Evolutionary conservation across 2,797 vertebrate species (phyloP).

Genomic region (Sarcophilus harrisii): DNA sequence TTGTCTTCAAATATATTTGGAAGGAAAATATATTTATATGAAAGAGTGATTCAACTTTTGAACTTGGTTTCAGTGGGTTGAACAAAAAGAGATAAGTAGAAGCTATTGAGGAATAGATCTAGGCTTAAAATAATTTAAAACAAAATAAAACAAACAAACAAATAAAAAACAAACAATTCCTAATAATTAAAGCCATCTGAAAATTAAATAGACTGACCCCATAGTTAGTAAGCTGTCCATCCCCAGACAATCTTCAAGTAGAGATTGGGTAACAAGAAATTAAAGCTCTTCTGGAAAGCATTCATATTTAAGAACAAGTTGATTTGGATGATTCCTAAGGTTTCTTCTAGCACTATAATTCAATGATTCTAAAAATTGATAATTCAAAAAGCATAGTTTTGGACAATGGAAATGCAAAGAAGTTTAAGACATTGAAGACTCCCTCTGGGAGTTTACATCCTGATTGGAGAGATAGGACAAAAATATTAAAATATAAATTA

Average conservation of each 20-base stretch:
- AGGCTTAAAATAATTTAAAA: neutral
- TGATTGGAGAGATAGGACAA: neutral
- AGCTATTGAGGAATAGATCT: neutral
- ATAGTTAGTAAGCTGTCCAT: neutral
- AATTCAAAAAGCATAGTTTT: neutral
- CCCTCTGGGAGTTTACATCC: neutral
- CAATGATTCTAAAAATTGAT: neutral
- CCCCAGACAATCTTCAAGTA: neutral
- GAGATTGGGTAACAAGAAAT: neutral
- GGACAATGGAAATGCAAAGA: neutral
- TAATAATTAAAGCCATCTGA: neutral
- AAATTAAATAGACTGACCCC: neutral
- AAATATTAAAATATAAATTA: neutral
- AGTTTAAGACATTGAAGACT: neutral
- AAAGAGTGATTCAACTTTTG: neutral
- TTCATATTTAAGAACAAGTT: neutral
- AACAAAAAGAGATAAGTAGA: neutral
- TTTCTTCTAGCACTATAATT: neutral
- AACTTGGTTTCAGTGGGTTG: too few relatives aligned
- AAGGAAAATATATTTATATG: neutral
- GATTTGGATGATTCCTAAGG: neutral
- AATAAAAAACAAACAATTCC: neutral
- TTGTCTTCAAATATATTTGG: neutral
- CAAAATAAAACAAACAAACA: too few relatives aligned
- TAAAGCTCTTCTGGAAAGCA: neutral